Evolutionary conservation across 2,797 vertebrate genomes (phyloP).

Genomic region (Sorex maritimensis): DNA sequence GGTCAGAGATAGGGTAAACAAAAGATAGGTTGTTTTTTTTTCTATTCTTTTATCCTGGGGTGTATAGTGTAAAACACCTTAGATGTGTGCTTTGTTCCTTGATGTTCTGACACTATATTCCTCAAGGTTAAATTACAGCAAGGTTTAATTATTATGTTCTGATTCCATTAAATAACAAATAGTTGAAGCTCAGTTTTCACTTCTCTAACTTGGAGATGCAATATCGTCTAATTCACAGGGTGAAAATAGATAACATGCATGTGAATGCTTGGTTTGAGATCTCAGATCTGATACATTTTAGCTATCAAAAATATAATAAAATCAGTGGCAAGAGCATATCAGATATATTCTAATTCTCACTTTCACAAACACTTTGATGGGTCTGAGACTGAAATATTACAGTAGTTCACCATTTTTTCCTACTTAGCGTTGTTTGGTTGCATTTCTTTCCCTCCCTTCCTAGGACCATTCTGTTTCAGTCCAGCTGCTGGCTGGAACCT

Average conservation of each 20-base stretch:
- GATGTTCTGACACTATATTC: not conserved
- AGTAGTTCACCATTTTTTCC: slow-evolving; percentile 61
- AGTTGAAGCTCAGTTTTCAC: slow-evolving; percentile 18
- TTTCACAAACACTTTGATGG: slow-evolving; percentile 11
- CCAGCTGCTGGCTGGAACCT: slow-evolving; percentile 78
- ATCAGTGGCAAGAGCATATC: slow-evolving; percentile 18
- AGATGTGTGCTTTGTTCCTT: not conserved
- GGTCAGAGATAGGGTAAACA: not conserved
- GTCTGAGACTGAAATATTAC: slow-evolving; percentile 28
- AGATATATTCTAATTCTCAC: slow-evolving; percentile 51
- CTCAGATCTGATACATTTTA: slow-evolving; percentile 19
- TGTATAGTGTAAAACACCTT: slow-evolving; percentile 9
- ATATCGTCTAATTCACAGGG: not conserved
- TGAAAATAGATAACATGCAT: not conserved
- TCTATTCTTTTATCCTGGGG: not conserved
- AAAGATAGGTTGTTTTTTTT: not conserved
- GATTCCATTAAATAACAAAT: slow-evolving; percentile 25
- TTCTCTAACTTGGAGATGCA: slow-evolving; percentile 35
- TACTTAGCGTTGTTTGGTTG: slow-evolving; percentile 76
- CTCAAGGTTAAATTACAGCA: slow-evolving; percentile 53
- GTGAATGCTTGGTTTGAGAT: slow-evolving; percentile 27
- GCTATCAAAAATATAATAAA: slow-evolving; percentile 34
- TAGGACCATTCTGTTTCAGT: slow-evolving; percentile 78
- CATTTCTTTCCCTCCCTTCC: slow-evolving; percentile 69
- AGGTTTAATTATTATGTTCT: not conserved